Evolutionary conservation across 2,113 vertebrate species (phyloP).

Genomic region (Hiodon tergisus): DNA sequence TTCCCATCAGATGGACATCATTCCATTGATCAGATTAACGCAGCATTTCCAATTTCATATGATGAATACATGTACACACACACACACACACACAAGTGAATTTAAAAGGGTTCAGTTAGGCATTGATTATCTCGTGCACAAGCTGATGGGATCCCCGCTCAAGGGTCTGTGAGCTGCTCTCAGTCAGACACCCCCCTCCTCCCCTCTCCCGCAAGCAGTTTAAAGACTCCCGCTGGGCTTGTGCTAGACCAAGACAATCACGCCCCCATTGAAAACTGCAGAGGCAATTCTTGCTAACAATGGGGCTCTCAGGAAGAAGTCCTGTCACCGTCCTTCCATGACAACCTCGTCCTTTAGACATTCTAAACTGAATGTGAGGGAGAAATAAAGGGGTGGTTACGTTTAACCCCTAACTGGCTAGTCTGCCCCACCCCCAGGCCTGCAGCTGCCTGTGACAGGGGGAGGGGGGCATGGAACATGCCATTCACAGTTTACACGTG

Average conservation of each 20-base stretch:
- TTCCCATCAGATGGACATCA: too few relatives aligned
- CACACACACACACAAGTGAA: not conserved
- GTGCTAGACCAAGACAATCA: not conserved
- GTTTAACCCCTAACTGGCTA: too few relatives aligned
- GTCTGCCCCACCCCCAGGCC: too few relatives aligned
- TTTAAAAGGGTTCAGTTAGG: not conserved
- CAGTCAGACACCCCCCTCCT: constrained; percentile 47
- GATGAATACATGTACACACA: not conserved
- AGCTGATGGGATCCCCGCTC: constrained; percentile 26
- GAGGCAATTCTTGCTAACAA: constrained; percentile 29
- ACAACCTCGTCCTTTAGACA: too few relatives aligned
- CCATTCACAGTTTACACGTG: too few relatives aligned
- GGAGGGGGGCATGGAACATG: too few relatives aligned
- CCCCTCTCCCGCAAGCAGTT: constrained; percentile 42
- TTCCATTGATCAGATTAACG: not conserved
- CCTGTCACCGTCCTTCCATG: not conserved
- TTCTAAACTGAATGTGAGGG: too few relatives aligned
- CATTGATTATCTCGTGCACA: constrained; percentile 11
- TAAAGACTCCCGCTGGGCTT: constrained; percentile 27
- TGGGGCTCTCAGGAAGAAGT: not conserved
- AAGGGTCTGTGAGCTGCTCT: constrained; percentile 54
- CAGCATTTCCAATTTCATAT: too few relatives aligned
- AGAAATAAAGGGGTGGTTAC: too few relatives aligned
- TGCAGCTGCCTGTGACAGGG: too few relatives aligned
- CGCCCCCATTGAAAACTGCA: not conserved